Conservation (phyloP, 2,888 invertebrate genomes). For the Caenorhabditis sp. region DNA sequence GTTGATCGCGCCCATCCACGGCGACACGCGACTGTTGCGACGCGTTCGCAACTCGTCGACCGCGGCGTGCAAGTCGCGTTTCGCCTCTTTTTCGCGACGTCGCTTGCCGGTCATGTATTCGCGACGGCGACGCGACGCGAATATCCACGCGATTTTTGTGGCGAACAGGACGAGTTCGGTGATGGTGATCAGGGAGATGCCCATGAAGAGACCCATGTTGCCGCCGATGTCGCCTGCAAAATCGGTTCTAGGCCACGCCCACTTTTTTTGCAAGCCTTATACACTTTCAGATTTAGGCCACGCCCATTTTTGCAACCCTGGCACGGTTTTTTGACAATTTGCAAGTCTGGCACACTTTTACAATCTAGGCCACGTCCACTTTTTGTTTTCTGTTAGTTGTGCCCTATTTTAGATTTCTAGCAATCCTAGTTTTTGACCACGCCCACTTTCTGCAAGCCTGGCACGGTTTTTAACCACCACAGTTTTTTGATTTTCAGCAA, state of each 20-base stretch:
- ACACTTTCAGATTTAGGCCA: background rate
- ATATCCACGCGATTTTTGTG: constrained; percentile 64
- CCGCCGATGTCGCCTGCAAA: constrained; percentile 66
- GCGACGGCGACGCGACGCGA: constrained; percentile 52
- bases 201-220: constrained; percentile 70
- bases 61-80: constrained; percentile 35
- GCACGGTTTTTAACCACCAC: no score
- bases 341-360: background rate
- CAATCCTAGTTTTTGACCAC: background rate
- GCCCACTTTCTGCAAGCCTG: background rate
- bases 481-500: no score
- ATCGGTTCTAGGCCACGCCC: background rate
- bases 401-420: background rate
- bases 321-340: background rate
- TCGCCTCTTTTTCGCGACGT: constrained; percentile 33
- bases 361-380: background rate
- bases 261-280: no score
- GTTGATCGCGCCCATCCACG: background rate
- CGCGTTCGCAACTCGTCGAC: constrained; percentile 22
- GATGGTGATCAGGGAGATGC: constrained; percentile 67
- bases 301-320: background rate
- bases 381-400: background rate
- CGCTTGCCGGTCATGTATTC: constrained; percentile 56
- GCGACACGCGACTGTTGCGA: background rate
- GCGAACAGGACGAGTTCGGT: constrained; percentile 62